A percentile compares a stretch with the other conserved stretches of the same genome.
These are phyloP conservation scores for Prosapia bicincta DNA, from an alignment of 2,888 invertebrate genomes.

Conservation along the genomic window DNA sequence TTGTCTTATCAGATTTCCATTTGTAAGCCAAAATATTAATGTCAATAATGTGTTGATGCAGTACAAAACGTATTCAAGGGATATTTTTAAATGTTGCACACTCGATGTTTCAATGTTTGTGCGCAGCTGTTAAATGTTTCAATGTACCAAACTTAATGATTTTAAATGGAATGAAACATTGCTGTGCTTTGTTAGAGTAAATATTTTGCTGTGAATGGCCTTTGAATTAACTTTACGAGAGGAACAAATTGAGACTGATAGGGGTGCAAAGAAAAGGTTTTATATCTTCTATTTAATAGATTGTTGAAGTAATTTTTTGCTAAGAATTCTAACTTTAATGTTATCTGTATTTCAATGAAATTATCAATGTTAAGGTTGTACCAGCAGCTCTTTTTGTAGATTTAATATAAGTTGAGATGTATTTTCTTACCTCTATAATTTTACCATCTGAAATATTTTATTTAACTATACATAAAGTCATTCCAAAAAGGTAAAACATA, in stretches of 20 bases:
- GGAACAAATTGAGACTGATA: slow-evolving; percentile 24
- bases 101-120: not conserved
- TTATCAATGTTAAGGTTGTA: slow-evolving; percentile 12
- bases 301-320: slow-evolving; percentile 23
- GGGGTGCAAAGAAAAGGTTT: slow-evolving; percentile 19
- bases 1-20: not conserved
- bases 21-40: not conserved
- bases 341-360: slow-evolving; percentile 8
- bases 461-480: not conserved
- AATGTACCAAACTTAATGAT: not conserved
- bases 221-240: slow-evolving; percentile 23
- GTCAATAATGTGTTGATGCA: not conserved
- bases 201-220: slow-evolving; percentile 23
- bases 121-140: not conserved
- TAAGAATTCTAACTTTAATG: slow-evolving; percentile 28
- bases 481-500: not conserved
- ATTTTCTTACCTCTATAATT: not conserved
- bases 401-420: slow-evolving; percentile 2
- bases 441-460: not conserved
- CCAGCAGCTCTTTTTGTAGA: slow-evolving; percentile 24
- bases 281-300: slow-evolving; percentile 25
- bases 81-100: slow-evolving; percentile 1
- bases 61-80: not conserved
- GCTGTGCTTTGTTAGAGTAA: not conserved
- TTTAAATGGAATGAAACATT: not conserved